Evolutionary conservation across 2,797 vertebrate genomes (phyloP).

Genomic region (Graptemys geographica): DNA sequence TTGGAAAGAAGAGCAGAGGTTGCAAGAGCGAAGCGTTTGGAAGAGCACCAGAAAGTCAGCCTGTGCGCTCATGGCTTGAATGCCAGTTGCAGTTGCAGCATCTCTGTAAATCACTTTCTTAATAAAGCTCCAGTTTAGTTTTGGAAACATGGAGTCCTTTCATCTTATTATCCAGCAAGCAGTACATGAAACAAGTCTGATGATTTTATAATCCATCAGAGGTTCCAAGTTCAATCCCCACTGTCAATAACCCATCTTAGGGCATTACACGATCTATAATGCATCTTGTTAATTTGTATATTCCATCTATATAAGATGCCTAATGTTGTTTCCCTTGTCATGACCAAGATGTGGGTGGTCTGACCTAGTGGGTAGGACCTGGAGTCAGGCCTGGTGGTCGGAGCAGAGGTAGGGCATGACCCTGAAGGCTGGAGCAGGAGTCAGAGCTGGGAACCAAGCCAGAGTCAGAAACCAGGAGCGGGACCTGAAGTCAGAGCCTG

Average conservation of each 20-base stretch:
- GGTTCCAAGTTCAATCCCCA: not conserved
- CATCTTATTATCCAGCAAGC: not conserved
- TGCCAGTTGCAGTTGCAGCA: not conserved
- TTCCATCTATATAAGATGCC: not conserved
- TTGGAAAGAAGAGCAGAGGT: not conserved
- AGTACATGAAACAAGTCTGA: not conserved
- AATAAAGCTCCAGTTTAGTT: not conserved
- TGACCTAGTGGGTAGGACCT: not conserved
- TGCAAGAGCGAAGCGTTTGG: not conserved
- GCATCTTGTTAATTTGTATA: not conserved
- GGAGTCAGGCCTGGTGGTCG: too few species aligned
- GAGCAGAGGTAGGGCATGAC: too few species aligned
- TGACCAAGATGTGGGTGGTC: not conserved
- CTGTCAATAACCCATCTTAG: not conserved
- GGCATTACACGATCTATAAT: not conserved
- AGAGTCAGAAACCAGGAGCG: too few species aligned
- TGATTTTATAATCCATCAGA: not conserved
- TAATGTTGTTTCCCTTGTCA: not conserved
- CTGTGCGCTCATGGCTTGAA: not conserved
- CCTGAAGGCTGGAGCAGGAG: too few species aligned
- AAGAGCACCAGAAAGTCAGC: too few species aligned
- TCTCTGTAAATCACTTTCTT: not conserved
- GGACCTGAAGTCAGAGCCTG: too few species aligned
- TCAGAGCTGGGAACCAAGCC: too few species aligned
- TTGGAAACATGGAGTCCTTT: not conserved